Conservation (phyloP, 2,888 invertebrate species). For the Lasioglossum zephyrum region DNA sequence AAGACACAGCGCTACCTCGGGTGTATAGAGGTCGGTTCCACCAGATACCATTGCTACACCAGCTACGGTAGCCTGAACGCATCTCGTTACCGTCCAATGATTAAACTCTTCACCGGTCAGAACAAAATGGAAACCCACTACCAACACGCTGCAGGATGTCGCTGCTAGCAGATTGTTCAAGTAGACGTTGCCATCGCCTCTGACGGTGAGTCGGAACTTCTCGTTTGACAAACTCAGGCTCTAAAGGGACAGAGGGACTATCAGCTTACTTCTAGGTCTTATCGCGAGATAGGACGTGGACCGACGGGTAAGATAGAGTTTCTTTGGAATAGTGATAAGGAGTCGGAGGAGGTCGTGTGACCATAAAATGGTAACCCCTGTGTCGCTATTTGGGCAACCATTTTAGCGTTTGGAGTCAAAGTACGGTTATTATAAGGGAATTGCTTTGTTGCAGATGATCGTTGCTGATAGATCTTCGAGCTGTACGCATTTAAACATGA, state of each 20-base stretch:
- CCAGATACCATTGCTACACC: slow-evolving; percentile 79
- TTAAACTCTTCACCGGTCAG: slow-evolving; percentile 72
- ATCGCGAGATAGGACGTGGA: background rate
- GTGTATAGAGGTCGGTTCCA: slow-evolving; percentile 78
- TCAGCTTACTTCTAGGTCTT: background rate
- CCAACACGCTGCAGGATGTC: slow-evolving; percentile 69
- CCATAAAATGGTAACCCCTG: background rate
- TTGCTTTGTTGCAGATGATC: background rate
- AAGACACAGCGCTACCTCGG: slow-evolving; percentile 69
- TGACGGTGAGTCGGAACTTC: background rate
- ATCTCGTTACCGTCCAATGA: slow-evolving; percentile 81
- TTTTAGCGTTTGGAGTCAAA: background rate
- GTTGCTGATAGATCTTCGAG: background rate
- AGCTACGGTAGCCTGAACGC: slow-evolving; percentile 80
- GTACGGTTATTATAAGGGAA: background rate
- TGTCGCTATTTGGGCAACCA: background rate
- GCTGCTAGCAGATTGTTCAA: slow-evolving; percentile 74
- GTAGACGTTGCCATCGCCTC: slow-evolving; percentile 37
- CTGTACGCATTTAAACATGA: background rate
- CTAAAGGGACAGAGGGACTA: slow-evolving; percentile 23
- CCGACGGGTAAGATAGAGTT: background rate
- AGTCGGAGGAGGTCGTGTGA: background rate
- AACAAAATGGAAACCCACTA: slow-evolving; percentile 72
- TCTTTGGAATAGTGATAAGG: background rate
- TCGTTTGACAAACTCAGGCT: slow-evolving; percentile 34